Percentiles rank a stretch among this genome's conserved stretches.
phyloP scores from a whole-genome alignment of 2,113 vertebrate genomes.

The Burhinus bistriatus region DNA sequence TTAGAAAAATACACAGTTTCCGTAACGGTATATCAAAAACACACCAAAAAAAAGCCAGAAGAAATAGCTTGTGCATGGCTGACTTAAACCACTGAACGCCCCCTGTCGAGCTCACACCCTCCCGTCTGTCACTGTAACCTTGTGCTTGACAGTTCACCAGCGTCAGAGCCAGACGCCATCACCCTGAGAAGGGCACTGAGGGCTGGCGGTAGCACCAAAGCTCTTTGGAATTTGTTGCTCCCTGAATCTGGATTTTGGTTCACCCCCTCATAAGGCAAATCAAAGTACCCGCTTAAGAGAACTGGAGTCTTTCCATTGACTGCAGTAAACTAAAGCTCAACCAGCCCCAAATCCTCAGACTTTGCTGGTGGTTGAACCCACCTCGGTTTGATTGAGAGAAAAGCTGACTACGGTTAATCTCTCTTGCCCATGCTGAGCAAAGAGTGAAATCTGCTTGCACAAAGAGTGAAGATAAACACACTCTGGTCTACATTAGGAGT shows the following conservation, averaged over 20 bases:
- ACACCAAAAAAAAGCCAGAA: background rate
- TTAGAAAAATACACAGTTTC: background rate
- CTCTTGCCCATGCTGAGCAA: background rate
- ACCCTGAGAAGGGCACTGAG: background rate
- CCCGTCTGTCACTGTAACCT: background rate
- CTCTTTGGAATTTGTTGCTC: background rate
- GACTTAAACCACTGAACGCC: background rate
- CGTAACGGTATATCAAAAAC: background rate
- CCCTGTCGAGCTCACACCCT: background rate
- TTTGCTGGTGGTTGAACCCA: background rate
- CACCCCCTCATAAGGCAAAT: background rate
- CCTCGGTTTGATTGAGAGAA: background rate
- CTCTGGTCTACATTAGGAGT: background rate
- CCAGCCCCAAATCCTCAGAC: background rate
- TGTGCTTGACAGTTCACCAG: background rate
- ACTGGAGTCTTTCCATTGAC: background rate
- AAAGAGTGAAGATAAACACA: background rate
- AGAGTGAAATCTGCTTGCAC: background rate
- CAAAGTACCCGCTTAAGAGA: background rate
- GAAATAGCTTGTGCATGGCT: background rate
- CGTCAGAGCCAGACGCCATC: background rate
- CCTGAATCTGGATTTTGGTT: background rate
- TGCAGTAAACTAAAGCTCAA: background rate
- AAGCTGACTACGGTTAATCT: background rate
- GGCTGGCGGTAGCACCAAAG: background rate